Conservation (phyloP, 1,140 invertebrate genomes). For the Trypoxylus dichotomus region DNA sequence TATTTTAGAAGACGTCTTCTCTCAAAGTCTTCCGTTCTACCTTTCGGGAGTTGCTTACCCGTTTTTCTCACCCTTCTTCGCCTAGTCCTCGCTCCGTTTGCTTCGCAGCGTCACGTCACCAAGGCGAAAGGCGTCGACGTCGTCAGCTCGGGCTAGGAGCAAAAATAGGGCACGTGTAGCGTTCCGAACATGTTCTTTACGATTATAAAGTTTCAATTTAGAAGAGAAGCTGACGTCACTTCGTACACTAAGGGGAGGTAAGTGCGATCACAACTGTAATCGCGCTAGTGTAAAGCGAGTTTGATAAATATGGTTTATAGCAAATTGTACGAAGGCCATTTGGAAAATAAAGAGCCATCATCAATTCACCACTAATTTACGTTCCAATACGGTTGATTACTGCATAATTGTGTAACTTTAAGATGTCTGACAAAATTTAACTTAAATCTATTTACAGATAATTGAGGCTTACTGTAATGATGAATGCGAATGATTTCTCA, state of each 20-base stretch:
- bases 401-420: too few relatives aligned
- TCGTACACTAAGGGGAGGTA: not conserved
- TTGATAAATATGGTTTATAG: too few relatives aligned
- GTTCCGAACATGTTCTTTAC: constrained; percentile 11
- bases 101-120: not conserved
- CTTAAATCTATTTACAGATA: too few relatives aligned
- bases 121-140: not conserved
- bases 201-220: constrained; percentile 25
- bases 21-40: not conserved
- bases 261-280: not conserved
- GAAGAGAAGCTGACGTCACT: not conserved
- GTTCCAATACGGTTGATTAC: too few relatives aligned
- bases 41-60: too few relatives aligned
- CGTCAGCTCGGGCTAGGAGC: not conserved
- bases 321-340: too few relatives aligned
- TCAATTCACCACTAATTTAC: too few relatives aligned
- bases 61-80: not conserved
- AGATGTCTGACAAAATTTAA: too few relatives aligned
- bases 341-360: too few relatives aligned
- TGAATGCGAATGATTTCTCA: too few relatives aligned
- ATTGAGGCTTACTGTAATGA: too few relatives aligned
- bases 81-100: not conserved
- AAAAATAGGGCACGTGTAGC: constrained; percentile 20
- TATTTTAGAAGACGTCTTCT: constrained; percentile 6
- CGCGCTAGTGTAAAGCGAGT: too few relatives aligned